phyloP scores from a whole-genome alignment of 2,797 vertebrate genomes.

The Poeciliopsis gracilis region DNA sequence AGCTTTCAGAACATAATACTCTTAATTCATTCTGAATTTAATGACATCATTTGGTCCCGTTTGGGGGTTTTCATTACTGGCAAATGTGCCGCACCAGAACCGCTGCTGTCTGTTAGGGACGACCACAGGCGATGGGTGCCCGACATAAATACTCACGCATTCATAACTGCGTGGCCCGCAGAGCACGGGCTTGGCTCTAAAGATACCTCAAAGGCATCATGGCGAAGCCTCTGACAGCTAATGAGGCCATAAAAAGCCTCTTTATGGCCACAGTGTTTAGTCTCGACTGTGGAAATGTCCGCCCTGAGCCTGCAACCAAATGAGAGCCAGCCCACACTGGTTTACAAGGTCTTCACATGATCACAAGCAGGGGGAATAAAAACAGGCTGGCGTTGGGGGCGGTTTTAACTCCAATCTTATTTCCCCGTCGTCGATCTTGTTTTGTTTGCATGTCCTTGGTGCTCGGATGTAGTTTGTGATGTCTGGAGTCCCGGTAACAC shows the following conservation, averaged over 20 bases:
- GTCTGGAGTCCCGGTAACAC: constrained; percentile 17
- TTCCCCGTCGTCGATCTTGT: constrained; percentile 19
- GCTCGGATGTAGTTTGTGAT: constrained; percentile 24
- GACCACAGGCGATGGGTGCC: constrained; percentile 68
- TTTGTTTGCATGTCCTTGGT: constrained; percentile 21
- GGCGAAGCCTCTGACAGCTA: constrained; percentile 74
- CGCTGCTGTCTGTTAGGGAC: constrained; percentile 58
- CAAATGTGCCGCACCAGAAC: constrained; percentile 68
- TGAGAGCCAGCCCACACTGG: constrained; percentile 50
- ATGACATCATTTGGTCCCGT: constrained; percentile 78
- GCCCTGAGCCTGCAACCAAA: constrained; percentile 64
- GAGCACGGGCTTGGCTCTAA: constrained; percentile 68
- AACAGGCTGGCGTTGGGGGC: constrained; percentile 35
- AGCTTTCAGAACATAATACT: constrained; percentile 74
- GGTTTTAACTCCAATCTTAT: constrained; percentile 25
- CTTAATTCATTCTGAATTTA: constrained; percentile 77
- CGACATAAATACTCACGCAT: constrained; percentile 44
- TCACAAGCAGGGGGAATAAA: constrained; percentile 44
- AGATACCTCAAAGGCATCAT: constrained; percentile 75
- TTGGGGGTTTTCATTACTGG: constrained; percentile 72
- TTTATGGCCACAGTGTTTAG: constrained; percentile 77
- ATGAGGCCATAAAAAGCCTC: constrained; percentile 79
- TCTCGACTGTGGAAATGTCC: constrained; percentile 73
- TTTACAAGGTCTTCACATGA: constrained; percentile 64
- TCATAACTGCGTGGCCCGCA: constrained; percentile 49